Evolutionary conservation across 2,888 invertebrate genomes (phyloP), one percentile per base, ranked within the genome.

Genomic region (Lithophane socia): DNA sequence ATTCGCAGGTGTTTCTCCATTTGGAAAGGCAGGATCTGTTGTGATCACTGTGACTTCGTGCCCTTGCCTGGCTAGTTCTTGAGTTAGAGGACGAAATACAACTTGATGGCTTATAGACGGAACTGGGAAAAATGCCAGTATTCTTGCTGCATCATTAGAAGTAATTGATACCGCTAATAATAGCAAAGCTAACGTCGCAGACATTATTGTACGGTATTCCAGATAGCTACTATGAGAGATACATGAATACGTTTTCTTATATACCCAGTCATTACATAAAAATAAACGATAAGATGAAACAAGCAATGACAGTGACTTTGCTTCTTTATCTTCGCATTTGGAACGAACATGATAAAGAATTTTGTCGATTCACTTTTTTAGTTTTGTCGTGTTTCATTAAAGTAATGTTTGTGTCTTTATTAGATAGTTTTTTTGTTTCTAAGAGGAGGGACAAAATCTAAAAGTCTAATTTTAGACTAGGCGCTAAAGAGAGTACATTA

Each of bases 1-100:
- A 77, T 94, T 95, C 0, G 74, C 66, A 5, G 91, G 90, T 1
- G 89, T 88, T 85, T 3, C 67, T 44, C 76, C 84, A 13, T 82
- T 49, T 29, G 69, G 49, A 42, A 85, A 87, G 1, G 75, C 87
- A 0, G 94, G 94, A 77, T 94, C 80, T 7, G 95, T 71, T 0
- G 96, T 94, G 2, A 94, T 75, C 0, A 95, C 87, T 0, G 91
- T 91, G 0, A 96, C 78, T 68, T 95, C 90, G 80, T 97, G 96
- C 1, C 96, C 96, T 37, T 92, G 87, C 67, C 80, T 88, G 0
- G 90, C 91, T 49, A 96, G 79, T 49, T 92, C 93, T 37, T 91
- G 86, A 29, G 92, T 90, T 2, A 96, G 74, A 49, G 90, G 87
- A 49, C 90, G 93, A 92, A 90, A 89, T 10, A 69, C 75, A 1